phyloP scores from a whole-genome alignment of 2,888 invertebrate species.

The Amiota mariae region DNA sequence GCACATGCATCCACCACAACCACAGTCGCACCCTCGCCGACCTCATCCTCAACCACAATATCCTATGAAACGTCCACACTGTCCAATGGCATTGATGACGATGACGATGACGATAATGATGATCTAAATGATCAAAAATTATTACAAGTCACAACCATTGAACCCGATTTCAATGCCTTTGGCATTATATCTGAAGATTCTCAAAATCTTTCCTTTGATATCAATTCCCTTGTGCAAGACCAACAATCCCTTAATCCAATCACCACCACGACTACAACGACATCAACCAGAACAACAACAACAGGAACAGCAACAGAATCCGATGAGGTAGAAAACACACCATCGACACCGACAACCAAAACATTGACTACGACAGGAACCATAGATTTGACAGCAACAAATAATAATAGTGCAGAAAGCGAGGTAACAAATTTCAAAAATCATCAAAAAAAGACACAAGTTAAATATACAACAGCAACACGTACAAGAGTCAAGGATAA shows the following conservation, averaged over 20 bases:
- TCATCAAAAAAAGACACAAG: constrained; percentile 49
- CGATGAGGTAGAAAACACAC: constrained; percentile 41
- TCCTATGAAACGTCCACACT: constrained; percentile 47
- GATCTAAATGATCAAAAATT: constrained; percentile 44
- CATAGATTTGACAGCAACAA: constrained; percentile 42
- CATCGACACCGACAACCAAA: constrained; percentile 45
- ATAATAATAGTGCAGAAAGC: constrained; percentile 39
- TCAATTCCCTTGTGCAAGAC: constrained; percentile 44
- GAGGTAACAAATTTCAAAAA: constrained; percentile 57
- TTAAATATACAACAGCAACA: constrained; percentile 54
- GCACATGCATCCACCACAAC: too few relatives aligned
- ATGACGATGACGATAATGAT: constrained; percentile 41
- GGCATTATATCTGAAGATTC: constrained; percentile 39
- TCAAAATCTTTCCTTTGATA: constrained; percentile 42
- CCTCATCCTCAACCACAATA: constrained; percentile 40
- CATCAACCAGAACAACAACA: constrained; percentile 29
- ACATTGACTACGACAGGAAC: constrained; percentile 47
- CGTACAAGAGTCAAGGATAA: constrained; percentile 41
- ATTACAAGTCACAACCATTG: constrained; percentile 40
- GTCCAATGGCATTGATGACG: constrained; percentile 41
- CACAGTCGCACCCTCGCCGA: constrained; percentile 44
- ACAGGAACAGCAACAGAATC: constrained; percentile 50
- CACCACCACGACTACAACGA: constrained; percentile 50
- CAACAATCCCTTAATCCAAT: constrained; percentile 37
- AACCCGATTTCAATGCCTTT: constrained; percentile 35